Percentiles rank a stretch among this genome's conserved stretches.
Evolutionary conservation across 2,888 invertebrate genomes (phyloP).

Genomic region (Drosophila paramelanica): DNA sequence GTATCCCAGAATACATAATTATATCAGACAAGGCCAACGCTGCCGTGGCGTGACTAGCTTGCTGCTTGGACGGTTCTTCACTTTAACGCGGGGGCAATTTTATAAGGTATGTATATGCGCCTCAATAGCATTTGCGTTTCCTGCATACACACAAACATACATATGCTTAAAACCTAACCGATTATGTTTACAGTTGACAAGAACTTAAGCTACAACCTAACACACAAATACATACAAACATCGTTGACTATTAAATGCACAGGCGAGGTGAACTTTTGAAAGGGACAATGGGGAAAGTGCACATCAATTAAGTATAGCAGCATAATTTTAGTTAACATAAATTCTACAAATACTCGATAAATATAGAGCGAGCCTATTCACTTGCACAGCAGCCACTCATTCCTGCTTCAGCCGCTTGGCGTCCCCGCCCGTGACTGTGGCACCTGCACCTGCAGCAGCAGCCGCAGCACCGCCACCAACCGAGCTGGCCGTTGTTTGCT

Average conservation of each 20-base stretch:
- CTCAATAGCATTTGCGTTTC: conserved; percentile 9
- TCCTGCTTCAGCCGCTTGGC: conserved; percentile 83
- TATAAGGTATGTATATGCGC: conserved; percentile 15
- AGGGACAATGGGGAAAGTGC: conserved; percentile 16
- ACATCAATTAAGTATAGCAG: conserved; percentile 23
- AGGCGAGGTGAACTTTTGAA: conserved; percentile 39
- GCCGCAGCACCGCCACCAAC: conserved; percentile 29
- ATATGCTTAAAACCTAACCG: conserved; percentile 55
- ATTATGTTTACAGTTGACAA: conserved; percentile 38
- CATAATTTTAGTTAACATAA: conserved; percentile 39
- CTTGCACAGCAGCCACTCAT: conserved; percentile 61
- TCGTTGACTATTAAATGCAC: conserved; percentile 63
- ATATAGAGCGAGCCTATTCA: conserved; percentile 10
- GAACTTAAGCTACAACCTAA: conserved; percentile 66
- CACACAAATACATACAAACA: conserved; percentile 53
- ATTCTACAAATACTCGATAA: conserved; percentile 32
- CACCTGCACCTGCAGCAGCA: conserved; percentile 2
- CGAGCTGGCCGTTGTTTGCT: conserved; percentile 52
- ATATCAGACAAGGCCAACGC: conserved; percentile 59
- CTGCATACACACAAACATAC: conserved; percentile 16
- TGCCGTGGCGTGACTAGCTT: conserved; percentile 42
- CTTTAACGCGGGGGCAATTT: conserved; percentile 71
- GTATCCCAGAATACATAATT: conserved; percentile 60
- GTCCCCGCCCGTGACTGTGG: conserved; percentile 51
- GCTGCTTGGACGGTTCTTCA: conserved; percentile 74